Conservation (phyloP, 2,113 vertebrate genomes). For the Pangasianodon hypophthalmus region DNA sequence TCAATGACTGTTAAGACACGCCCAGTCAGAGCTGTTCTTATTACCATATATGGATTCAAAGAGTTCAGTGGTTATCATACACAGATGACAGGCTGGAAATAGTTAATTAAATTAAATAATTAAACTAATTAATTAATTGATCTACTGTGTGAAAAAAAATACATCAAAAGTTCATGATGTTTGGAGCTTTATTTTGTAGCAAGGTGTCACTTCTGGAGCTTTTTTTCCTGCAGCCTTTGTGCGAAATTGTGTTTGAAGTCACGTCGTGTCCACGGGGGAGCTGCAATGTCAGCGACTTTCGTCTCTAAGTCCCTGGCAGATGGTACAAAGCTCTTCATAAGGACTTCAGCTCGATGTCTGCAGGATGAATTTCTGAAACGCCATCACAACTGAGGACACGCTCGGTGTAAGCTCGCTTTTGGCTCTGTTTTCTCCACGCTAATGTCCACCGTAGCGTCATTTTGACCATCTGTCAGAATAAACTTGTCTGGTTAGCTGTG, state of each 20-base stretch:
- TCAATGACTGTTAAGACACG: neutral
- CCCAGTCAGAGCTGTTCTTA: neutral
- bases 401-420: neutral
- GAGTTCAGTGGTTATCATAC: neutral
- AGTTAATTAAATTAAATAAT: neutral
- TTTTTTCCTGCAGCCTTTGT: neutral
- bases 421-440: neutral
- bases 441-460: neutral
- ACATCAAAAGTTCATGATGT: neutral
- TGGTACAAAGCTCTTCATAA: constrained; percentile 37
- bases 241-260: constrained; percentile 27
- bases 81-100: neutral
- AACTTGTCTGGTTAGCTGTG: neutral
- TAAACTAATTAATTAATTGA: neutral
- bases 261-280: neutral
- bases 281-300: constrained; percentile 22
- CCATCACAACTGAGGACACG: constrained; percentile 6
- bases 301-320: constrained; percentile 46
- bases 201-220: neutral
- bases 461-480: constrained; percentile 14
- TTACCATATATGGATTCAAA: neutral
- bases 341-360: constrained; percentile 23
- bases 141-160: neutral
- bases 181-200: neutral
- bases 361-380: constrained; percentile 45